These are phyloP conservation scores for Pica pica DNA, from an alignment of 2,113 vertebrate species.

Conservation along the genomic window DNA sequence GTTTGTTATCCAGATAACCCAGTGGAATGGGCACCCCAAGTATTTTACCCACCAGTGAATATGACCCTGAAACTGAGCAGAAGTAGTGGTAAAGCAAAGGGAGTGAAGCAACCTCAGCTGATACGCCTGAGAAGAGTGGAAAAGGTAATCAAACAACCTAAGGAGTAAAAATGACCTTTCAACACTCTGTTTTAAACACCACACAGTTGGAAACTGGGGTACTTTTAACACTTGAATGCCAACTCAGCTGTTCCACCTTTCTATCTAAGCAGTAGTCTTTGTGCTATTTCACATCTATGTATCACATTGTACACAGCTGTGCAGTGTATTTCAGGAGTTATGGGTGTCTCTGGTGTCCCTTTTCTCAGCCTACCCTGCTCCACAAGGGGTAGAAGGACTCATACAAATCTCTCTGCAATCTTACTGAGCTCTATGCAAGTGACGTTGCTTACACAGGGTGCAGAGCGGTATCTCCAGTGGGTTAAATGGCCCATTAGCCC, in stretches of 20 bases:
- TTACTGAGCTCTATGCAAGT: background rate
- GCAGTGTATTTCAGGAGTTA: rapidly evolving
- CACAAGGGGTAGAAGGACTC: background rate
- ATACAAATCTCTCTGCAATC: background rate
- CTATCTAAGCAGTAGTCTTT: background rate
- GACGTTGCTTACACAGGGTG: background rate
- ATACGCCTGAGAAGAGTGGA: background rate
- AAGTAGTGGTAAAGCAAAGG: background rate
- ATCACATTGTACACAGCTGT: background rate
- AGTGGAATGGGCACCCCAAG: background rate
- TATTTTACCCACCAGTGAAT: background rate
- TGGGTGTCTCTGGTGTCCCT: background rate
- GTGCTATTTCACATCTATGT: background rate
- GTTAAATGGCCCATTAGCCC: background rate
- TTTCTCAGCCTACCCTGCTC: background rate
- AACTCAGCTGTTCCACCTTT: background rate
- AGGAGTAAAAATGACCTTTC: background rate
- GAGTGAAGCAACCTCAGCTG: background rate
- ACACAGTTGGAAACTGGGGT: background rate
- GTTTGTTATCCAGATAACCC: background rate
- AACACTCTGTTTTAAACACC: background rate
- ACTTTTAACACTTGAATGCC: background rate
- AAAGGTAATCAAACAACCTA: background rate
- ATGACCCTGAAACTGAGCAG: background rate
- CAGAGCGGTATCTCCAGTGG: background rate